Evolutionary conservation across 1,140 invertebrate genomes (phyloP).

Genomic region (Diachasma alloeum): DNA sequence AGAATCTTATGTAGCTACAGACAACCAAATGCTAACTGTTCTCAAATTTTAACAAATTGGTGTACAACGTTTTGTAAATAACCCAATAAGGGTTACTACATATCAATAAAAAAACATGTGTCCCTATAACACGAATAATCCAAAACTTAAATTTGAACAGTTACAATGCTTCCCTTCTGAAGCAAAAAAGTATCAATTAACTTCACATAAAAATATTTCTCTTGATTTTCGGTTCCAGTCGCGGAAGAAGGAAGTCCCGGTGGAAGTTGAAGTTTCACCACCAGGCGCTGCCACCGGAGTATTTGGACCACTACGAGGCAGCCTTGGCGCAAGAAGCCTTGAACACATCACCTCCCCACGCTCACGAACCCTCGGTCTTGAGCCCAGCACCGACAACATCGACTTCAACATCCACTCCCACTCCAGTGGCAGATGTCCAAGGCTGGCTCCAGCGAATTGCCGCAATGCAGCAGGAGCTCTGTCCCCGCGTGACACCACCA

Average conservation of each 20-base stretch:
- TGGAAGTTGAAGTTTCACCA: constrained; percentile 86
- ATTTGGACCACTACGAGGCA: constrained; percentile 81
- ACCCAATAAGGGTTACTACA: too few species aligned
- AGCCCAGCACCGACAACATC: constrained; percentile 48
- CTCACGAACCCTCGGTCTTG: constrained; percentile 34
- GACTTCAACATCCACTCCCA: constrained; percentile 56
- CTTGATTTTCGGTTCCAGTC: constrained; percentile 51
- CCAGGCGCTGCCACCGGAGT: constrained; percentile 80
- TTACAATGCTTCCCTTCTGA: too few species aligned
- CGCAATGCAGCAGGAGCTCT: constrained; percentile 70
- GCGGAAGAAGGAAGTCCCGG: constrained; percentile 71
- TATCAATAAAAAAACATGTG: too few species aligned
- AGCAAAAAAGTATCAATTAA: too few species aligned
- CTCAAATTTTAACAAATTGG: too few species aligned
- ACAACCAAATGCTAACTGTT: too few species aligned
- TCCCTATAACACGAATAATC: too few species aligned
- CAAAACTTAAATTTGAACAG: too few species aligned
- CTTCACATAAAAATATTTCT: neutral
- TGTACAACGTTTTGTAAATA: too few species aligned
- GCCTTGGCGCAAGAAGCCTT: constrained; percentile 68
- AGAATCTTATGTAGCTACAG: too few species aligned
- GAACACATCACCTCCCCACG: constrained; percentile 42
- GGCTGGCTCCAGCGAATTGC: constrained; percentile 78
- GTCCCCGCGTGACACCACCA: constrained; percentile 37
- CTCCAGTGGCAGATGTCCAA: constrained; percentile 66